A percentile compares a stretch with the other conserved stretches of the same genome.
These are phyloP conservation scores for Streptopelia turtur DNA, from an alignment of 2,797 vertebrate species.

Conservation along the genomic window DNA sequence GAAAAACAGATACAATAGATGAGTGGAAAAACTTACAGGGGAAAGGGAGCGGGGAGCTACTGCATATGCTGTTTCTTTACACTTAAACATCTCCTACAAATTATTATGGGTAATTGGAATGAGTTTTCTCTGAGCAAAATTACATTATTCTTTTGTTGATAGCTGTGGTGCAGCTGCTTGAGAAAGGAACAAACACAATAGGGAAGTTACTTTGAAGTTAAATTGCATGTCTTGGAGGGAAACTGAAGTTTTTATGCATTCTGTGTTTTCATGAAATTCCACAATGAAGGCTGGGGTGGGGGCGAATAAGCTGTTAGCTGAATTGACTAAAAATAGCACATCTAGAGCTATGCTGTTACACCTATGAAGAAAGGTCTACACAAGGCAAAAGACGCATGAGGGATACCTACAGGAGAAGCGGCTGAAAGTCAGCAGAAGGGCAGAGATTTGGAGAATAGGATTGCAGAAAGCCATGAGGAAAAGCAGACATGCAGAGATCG, in stretches of 20 bases:
- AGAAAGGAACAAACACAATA: constrained; percentile 44
- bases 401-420: not conserved
- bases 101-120: constrained; percentile 71
- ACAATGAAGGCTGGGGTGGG: not conserved
- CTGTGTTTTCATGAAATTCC: not conserved
- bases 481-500: not conserved
- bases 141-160: constrained; percentile 70
- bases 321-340: constrained; percentile 2
- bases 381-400: not conserved
- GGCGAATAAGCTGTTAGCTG: not conserved
- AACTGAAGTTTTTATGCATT: not conserved
- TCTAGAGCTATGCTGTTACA: not conserved
- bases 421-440: not conserved
- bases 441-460: not conserved
- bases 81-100: constrained; percentile 67
- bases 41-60: not conserved
- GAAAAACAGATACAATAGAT: constrained; percentile 62
- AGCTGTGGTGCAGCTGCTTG: constrained; percentile 66
- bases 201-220: constrained; percentile 63
- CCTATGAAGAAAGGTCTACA: not conserved
- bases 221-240: constrained; percentile 46
- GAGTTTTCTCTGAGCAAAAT: constrained; percentile 63
- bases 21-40: constrained; percentile 41
- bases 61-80: constrained; percentile 46
- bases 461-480: not conserved